Base-by-base conservation (phyloP, 2,888 invertebrate genomes). In the Acronicta aceris region DNA sequence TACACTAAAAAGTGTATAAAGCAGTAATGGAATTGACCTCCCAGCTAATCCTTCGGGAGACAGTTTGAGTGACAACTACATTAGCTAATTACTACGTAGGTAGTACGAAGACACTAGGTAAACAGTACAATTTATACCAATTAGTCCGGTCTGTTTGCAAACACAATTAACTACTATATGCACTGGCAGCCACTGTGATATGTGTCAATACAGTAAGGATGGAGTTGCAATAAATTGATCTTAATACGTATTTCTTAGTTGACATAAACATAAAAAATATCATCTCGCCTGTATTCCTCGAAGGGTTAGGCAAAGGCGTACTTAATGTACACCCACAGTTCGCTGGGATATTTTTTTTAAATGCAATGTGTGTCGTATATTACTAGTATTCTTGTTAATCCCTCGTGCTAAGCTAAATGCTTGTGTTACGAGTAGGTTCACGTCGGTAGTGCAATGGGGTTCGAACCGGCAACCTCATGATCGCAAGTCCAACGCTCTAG, bases 61-160 rank as follows among this genome's bases (percentile, higher is more conserved):
- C 36, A 42, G 36, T 38, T 27, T 50, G 27, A 64, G 16, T 48
- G 70, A 43, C 41, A 47, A 21, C 12, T 45, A 43, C 53, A 64
- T 69, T 70, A 65, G 49, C 57, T 59, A 70, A 68, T 65, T 52
- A 58, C 38, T 13, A 65, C 58, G 51, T n/a, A 15, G 21, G n/a
- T 33, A 33, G 33, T 10, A 30, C 10, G 33, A 33, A 17, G 33
- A 21, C 46, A 43, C 36, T 63, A 9, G n/a, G 30, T 40, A 68
- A 68, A 68, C 51, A 45, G 6, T 13, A 58, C 45, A 54, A 5
- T 52, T 33, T n/a, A 45, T 50, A 50, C 51, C 65, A 70, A 70
- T 70, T 65, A 65, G 48, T 65, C 36, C 4, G 2, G 33, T 55
- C 33, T 17, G 54, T 52, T n/a, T 27, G 48, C 27, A 59, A 65